Base-by-base conservation (phyloP, 2,113 vertebrate genomes). In the Apteryx mantelli region DNA sequence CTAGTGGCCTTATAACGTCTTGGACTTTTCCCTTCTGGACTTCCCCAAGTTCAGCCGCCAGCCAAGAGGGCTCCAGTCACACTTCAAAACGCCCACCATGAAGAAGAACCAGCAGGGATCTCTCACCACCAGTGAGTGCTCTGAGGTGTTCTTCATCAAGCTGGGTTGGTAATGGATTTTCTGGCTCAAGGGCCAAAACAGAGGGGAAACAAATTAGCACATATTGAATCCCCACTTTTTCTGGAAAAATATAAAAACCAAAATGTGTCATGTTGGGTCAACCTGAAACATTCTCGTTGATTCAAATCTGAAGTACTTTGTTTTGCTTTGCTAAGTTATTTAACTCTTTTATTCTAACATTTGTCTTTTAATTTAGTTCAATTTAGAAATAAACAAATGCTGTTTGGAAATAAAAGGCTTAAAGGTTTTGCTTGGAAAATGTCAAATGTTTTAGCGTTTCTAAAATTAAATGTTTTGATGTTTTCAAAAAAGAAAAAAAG, bases 391-490 rank as follows among this genome's bases (percentile, higher is more conserved):
- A 93, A 96, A 94, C 76, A 95, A 95, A 78, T 2, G 46, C 44
- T 94, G 38, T 88, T 94, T 63, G 86, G 65, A 91, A 97, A 95
- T 93, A 97, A 97, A 97, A 71, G 91, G 42, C 93, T 86, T 24
- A 11, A 86, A 93, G 19, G 52, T 71, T 96, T 91, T 91, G 40
- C 93, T 95, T 86, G 92, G 83, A 75, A 95, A 94, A 94, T 21
- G 93, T 92, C 97, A 96, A 86, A 91, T 34, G 5, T 70, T 94
- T 75, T 48, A 48, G 86, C 6, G 7, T 92, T 83, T 28, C 52
- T 17, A 9, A 75, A 94, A 64, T 93, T 95, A 97, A 96, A 94
- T 96, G 93, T 94, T 97, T 96, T 96, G 96, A 95, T 92, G 80
- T 90, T 83, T 71, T 13, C n/a, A 2, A 15, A 15, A 34, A 76